phyloP scores from a whole-genome alignment of 2,113 vertebrate species.

The Vombatus ursinus region DNA sequence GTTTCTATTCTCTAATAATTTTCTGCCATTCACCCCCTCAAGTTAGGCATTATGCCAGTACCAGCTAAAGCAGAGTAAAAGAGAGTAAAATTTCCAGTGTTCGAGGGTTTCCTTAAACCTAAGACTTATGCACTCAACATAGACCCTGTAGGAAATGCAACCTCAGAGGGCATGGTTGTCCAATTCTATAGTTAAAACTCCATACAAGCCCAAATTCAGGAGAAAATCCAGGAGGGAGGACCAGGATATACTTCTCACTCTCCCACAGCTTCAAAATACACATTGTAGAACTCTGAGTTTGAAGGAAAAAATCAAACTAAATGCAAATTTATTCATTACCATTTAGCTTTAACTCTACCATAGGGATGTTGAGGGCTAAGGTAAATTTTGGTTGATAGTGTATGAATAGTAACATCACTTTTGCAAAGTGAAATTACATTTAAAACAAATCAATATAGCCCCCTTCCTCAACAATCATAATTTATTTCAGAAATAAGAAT shows the following conservation, averaged over 20 bases:
- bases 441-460: neutral
- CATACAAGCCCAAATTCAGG: neutral
- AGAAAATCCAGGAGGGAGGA: neutral
- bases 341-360: constrained; percentile 21
- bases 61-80: neutral
- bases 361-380: constrained; percentile 33
- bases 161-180: neutral
- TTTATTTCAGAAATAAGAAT: constrained; percentile 53
- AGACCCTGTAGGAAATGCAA: neutral
- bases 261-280: neutral
- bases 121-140: neutral
- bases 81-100: neutral
- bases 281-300: neutral
- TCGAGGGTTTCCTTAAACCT: neutral
- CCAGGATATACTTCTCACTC: neutral
- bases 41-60: neutral
- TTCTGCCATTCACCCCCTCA: neutral
- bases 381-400: constrained; percentile 20
- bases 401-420: constrained; percentile 16
- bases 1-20: neutral
- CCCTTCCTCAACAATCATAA: constrained; percentile 20
- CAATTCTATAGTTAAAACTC: neutral
- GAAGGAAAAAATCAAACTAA: neutral
- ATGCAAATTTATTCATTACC: constrained; percentile 27
- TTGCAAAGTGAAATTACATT: constrained; percentile 41